Evolutionary conservation across 2,797 vertebrate genomes (phyloP), one percentile per base, ranked within the genome.

Genomic region (Heterohyrax brucei): DNA sequence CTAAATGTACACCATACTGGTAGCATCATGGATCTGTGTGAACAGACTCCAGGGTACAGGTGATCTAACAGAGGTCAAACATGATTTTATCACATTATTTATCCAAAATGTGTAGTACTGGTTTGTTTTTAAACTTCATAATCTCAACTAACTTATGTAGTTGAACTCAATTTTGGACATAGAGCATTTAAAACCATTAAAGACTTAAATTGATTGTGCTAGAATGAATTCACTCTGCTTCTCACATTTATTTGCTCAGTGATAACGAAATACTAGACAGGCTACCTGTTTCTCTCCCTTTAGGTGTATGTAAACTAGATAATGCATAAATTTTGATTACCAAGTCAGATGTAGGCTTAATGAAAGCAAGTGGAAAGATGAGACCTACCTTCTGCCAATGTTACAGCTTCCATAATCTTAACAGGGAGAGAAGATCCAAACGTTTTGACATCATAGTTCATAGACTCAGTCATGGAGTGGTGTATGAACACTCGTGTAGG

Each of bases 371-470:
- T 44, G 30, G 87, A 95, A 95, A 88, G 24, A 24, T 3, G 59
- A 24, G 28, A 96, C 98, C 95, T 98, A 99, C 99, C 99, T 22
- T 99, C 98, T 61, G 99, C 98, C 98, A 99, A 98, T 0, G 99
- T 99, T 95, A 99, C 98, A 0, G 99, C 99, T 98, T 99, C 99
- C 99, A 99, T 99, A 96, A 99, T 99, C 97, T 99, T 99, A 91
- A 99, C 99, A 3, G 99, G 99, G 39, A 99, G 99, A 85, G 99
- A 99, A 0, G 99, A 99, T 39, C 99, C 99, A 97, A 99, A 99
- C 0, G 98, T 98, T 95, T 99, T 99, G 62, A 99, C 99, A 13
- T 99, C 99, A n/a, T 99, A 99, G 97, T 99, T 99, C 96, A 99
- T 48, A 0, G 99, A 98, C 46, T 99, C 99, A 33, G 98, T 98